A percentile compares a stretch with the other conserved stretches of the same genome.
phyloP scores from a whole-genome alignment of 2,113 vertebrate species.

The Jaculus jaculus region DNA sequence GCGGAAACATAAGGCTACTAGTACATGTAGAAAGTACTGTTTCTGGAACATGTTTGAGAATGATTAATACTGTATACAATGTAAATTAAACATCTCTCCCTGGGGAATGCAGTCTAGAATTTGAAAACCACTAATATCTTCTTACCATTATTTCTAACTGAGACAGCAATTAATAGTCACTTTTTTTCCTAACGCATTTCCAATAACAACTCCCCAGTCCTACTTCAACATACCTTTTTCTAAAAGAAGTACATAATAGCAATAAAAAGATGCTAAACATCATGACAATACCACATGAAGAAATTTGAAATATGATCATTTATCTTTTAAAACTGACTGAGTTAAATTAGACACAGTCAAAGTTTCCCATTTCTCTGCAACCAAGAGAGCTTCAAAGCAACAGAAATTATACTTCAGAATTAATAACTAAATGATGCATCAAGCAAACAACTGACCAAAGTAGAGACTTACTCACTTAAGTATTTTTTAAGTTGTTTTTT shows the following conservation, averaged over 20 bases:
- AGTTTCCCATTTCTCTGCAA: background rate
- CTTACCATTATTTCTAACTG: background rate
- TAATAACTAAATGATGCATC: constrained; percentile 25
- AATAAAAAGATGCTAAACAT: background rate
- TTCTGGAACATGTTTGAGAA: background rate
- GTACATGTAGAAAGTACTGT: background rate
- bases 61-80: background rate
- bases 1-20: background rate
- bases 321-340: constrained; percentile 3
- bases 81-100: background rate
- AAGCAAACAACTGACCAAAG: background rate
- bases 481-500: background rate
- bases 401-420: background rate
- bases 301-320: background rate
- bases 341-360: constrained; percentile 28
- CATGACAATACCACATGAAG: background rate
- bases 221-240: background rate
- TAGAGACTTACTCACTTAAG: background rate
- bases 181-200: background rate
- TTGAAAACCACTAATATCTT: background rate
- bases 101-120: background rate
- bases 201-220: background rate
- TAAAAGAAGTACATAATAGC: constrained; percentile 11
- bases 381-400: constrained; percentile 13
- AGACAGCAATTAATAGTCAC: constrained; percentile 13